Base-by-base conservation (phyloP, 2,888 invertebrate species). In the Thera britannica region DNA sequence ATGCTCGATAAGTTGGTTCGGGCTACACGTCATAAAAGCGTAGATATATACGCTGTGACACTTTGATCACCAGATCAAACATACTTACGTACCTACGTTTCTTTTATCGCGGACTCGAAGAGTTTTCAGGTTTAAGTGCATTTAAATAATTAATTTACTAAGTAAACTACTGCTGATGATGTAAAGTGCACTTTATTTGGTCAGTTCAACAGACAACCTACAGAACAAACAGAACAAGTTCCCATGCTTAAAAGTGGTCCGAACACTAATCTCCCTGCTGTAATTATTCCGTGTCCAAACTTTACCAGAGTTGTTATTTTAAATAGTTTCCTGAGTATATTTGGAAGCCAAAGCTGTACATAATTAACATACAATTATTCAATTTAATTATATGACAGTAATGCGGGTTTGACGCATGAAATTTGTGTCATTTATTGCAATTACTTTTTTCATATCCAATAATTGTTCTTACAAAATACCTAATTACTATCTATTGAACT, bases 211-310 rank as follows among this genome's bases (percentile, higher is more conserved):
- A 58, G 51, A 52, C 46, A 34, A 44, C 46, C 48, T 46, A 44
- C 58, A 67, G 54, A 48, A 61, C 48, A 55, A 44, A 54, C 9
- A 8, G 49, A 65, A 57, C 63, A 58, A 66, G 66, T 65, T 55
- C 34, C 23, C n/a, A 62, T 59, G 65, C 59, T 68, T 67, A 35
- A 51, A 71, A 70, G 62, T 66, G 49, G 58, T 63, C 62, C 64
- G 56, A 36, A 62, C 70, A 74, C 67, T 70, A 71, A 68, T 74
- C 65, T 71, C 67, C 63, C 65, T 57, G 49, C 64, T 48, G 58
- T 64, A 71, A 72, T 72, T 74, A 74, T 70, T 74, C 67, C 56
- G 66, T 59, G 70, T 72, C 70, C 58, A 67, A 72, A 72, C 68
- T 67, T 70, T 65, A 65, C 63, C 52, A 55, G 61, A 64, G 65